A percentile compares a stretch with the other conserved stretches of the same genome.
Evolutionary conservation across 2,113 vertebrate species (phyloP).

Genomic region (Melanerpes formicivorus): DNA sequence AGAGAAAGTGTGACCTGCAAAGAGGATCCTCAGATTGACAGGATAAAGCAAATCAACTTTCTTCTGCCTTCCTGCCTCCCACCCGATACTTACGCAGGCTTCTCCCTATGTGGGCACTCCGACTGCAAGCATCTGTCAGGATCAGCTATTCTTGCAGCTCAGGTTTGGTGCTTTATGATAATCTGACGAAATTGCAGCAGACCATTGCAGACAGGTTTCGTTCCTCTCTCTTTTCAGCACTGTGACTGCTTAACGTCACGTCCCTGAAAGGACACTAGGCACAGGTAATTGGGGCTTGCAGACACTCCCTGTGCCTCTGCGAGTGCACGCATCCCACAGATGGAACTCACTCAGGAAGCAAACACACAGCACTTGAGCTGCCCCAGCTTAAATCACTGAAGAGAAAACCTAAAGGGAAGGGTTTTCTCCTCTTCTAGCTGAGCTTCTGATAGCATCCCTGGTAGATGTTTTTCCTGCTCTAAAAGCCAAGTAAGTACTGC

Average conservation of each 20-base stretch:
- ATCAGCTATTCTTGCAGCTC: constrained; percentile 41
- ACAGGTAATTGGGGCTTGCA: background rate
- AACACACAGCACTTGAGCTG: background rate
- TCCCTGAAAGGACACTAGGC: background rate
- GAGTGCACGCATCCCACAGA: background rate
- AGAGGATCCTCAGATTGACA: constrained; percentile 46
- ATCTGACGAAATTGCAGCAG: constrained; percentile 30
- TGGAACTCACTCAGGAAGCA: background rate
- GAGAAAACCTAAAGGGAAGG: background rate
- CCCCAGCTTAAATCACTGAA: background rate
- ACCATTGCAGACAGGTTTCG: background rate
- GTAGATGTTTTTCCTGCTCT: background rate
- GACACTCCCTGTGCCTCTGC: background rate
- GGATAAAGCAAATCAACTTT: constrained; percentile 61
- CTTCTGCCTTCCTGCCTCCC: constrained; percentile 53
- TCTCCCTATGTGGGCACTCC: constrained; percentile 54
- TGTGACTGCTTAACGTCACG: background rate
- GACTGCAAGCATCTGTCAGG: constrained; percentile 54
- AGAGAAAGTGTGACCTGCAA: constrained; percentile 54
- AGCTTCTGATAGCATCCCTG: background rate
- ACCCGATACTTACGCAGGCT: constrained; percentile 38
- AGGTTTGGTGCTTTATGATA: constrained; percentile 27
- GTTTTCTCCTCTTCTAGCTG: background rate
- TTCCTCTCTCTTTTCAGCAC: background rate
- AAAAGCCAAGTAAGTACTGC: background rate